Conservation (phyloP, 2,888 invertebrate species). For the Escarpia spicata region DNA sequence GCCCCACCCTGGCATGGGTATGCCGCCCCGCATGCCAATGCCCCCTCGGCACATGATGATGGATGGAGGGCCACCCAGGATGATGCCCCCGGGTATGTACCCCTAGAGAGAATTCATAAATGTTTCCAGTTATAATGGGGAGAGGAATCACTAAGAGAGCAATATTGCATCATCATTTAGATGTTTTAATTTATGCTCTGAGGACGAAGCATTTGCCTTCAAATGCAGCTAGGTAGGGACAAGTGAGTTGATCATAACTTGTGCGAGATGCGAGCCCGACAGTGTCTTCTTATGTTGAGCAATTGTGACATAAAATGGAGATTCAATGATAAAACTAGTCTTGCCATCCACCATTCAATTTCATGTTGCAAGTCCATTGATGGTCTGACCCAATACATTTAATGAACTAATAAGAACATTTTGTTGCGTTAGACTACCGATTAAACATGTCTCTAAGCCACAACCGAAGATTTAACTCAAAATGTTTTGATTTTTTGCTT, state of each 20-base stretch:
- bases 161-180: not conserved
- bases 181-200: too few species aligned
- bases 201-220: too few species aligned
- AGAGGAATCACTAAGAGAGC: not conserved
- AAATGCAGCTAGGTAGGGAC: too few species aligned
- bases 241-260: too few species aligned
- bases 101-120: not conserved
- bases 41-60: slow-evolving; percentile 28
- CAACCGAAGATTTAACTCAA: not conserved
- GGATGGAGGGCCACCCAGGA: slow-evolving; percentile 30
- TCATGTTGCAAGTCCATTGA: not conserved
- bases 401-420: too few species aligned
- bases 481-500: not conserved
- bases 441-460: not conserved
- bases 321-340: not conserved
- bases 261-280: not conserved
- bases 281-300: not conserved
- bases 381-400: too few species aligned
- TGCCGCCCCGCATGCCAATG: slow-evolving; percentile 26
- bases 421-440: not conserved
- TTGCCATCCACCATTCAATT: not conserved
- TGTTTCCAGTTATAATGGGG: not conserved
- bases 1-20: slow-evolving; percentile 34
- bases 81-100: slow-evolving; percentile 29
- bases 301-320: not conserved